Conservation (phyloP, 2,888 invertebrate genomes). For the Uropetala carovei region DNA sequence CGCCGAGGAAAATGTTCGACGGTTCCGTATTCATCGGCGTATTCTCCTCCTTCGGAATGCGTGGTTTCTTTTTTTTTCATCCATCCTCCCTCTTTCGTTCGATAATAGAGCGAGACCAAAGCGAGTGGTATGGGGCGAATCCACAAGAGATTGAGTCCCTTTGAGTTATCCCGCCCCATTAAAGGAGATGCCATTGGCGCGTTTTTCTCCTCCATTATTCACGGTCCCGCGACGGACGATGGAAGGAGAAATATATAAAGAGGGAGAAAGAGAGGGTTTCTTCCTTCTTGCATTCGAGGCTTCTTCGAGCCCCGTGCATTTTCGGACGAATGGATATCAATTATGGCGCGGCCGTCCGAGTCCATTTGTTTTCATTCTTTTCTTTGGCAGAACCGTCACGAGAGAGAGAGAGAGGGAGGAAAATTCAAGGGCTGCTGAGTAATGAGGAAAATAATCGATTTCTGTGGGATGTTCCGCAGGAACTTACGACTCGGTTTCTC, state of each 20-base stretch:
- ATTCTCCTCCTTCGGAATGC: constrained; percentile 33
- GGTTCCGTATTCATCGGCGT: background rate
- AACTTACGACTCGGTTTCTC: no score
- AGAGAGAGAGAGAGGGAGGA: no score
- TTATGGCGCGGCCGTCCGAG: background rate
- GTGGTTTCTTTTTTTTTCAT: background rate
- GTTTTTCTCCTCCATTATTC: constrained; percentile 56
- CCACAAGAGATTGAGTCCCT: constrained; percentile 47
- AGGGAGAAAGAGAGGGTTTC: no score
- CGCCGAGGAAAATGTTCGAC: constrained; percentile 56
- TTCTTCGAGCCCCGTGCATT: background rate
- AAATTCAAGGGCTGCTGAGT: no score
- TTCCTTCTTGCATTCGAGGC: background rate
- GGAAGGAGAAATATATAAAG: background rate
- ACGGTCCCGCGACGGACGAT: constrained; percentile 32
- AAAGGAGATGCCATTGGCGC: constrained; percentile 51
- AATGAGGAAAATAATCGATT: no score
- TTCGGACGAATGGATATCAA: constrained; percentile 2
- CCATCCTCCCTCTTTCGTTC: background rate
- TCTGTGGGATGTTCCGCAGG: no score
- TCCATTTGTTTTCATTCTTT: background rate
- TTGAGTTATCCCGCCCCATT: constrained; percentile 42
- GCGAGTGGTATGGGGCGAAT: constrained; percentile 15
- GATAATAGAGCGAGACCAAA: constrained; percentile 57
- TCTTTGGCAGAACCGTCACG: no score